These are phyloP conservation scores for Eupithecia inturbata DNA, from an alignment of 2,888 invertebrate species.

Conservation along the genomic window DNA sequence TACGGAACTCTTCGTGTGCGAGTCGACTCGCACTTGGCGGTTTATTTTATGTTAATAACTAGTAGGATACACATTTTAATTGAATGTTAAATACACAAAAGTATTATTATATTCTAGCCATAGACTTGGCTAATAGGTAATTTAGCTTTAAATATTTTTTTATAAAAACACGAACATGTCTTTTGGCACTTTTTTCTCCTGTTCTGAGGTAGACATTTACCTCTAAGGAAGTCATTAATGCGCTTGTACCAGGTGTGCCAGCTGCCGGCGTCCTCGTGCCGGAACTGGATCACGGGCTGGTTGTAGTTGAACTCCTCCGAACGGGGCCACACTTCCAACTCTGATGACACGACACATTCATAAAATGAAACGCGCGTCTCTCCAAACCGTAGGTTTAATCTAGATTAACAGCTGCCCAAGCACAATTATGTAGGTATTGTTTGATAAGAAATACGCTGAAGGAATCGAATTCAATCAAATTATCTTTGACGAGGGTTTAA, in stretches of 20 bases:
- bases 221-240: constrained; percentile 72
- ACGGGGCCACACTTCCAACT: constrained; percentile 76
- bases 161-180: too few species aligned
- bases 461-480: not conserved
- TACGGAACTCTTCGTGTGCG: too few species aligned
- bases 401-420: not conserved
- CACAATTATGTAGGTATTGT: not conserved
- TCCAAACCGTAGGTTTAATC: not conserved
- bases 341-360: constrained; percentile 46
- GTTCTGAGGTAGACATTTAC: constrained; percentile 46
- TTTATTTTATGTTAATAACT: too few species aligned
- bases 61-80: too few species aligned
- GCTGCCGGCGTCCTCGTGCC: constrained; percentile 70
- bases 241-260: constrained; percentile 75
- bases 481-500: not conserved
- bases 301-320: constrained; percentile 71
- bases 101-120: too few species aligned
- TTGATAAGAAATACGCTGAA: not conserved
- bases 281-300: constrained; percentile 74
- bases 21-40: too few species aligned
- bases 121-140: too few species aligned
- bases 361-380: not conserved
- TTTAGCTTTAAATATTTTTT: too few species aligned
- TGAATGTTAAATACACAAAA: too few species aligned
- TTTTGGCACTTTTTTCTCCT: too few species aligned